A percentile compares a stretch with the other conserved stretches of the same genome.
Conservation (phyloP, 1,140 invertebrate species). For the Arion vulgaris region DNA sequence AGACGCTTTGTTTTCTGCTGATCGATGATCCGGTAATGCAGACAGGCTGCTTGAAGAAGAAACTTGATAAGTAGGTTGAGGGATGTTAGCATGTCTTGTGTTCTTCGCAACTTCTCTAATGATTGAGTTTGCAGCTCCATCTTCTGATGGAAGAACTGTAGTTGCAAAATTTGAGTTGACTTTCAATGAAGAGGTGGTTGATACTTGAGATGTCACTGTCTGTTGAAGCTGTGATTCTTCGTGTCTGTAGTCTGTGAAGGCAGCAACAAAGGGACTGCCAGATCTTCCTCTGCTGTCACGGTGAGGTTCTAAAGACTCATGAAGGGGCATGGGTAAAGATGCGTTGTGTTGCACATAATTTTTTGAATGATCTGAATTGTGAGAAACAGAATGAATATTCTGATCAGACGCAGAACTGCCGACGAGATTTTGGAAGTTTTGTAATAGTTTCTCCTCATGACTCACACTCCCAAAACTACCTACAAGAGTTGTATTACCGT, state of each 20-base stretch:
- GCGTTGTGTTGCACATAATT: background rate
- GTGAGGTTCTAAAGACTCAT: background rate
- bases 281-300: background rate
- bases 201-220: background rate
- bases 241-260: slow-evolving; percentile 1
- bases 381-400: background rate
- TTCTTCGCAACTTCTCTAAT: background rate
- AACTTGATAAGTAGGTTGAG: background rate
- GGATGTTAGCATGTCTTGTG: background rate
- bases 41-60: background rate
- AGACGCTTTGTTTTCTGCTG: background rate
- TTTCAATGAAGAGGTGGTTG: background rate
- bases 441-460: background rate
- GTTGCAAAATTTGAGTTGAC: background rate
- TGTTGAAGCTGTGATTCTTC: background rate
- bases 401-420: background rate
- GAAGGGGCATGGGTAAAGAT: background rate
- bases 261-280: slow-evolving; percentile 8
- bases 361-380: background rate
- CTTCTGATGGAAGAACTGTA: background rate
- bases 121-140: background rate
- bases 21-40: background rate
- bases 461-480: background rate
- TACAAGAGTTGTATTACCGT: background rate
- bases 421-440: background rate